phyloP scores from a whole-genome alignment of 2,888 invertebrate genomes.

The Crioceris asparagi region DNA sequence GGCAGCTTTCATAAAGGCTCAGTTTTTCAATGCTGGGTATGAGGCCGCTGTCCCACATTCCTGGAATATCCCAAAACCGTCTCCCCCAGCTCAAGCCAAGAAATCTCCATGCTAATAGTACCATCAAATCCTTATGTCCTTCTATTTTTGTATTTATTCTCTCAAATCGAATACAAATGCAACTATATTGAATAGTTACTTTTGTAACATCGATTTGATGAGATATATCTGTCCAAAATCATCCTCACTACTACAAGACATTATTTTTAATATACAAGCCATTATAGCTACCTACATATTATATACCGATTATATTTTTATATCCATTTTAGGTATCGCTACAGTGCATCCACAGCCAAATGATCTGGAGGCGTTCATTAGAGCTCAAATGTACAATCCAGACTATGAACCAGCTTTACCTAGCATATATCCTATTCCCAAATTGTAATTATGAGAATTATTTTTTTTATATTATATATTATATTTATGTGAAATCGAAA shows the following conservation, averaged over 20 bases:
- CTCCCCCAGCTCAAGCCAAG: slow-evolving; percentile 57
- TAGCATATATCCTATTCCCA: slow-evolving; percentile 49
- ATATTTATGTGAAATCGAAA: slow-evolving; percentile 1
- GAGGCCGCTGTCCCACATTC: slow-evolving; percentile 16
- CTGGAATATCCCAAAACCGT: neutral
- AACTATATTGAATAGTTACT: too few species aligned
- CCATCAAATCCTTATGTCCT: neutral
- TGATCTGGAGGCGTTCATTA: slow-evolving; percentile 61
- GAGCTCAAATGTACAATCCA: slow-evolving; percentile 71
- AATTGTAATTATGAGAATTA: slow-evolving; percentile 11
- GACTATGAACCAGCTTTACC: slow-evolving; percentile 60
- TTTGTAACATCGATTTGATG: too few species aligned
- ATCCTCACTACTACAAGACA: too few species aligned
- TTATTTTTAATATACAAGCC: too few species aligned
- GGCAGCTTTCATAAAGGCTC: slow-evolving; percentile 62
- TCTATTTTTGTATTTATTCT: neutral
- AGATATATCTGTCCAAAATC: too few species aligned
- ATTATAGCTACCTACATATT: neutral
- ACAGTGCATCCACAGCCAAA: slow-evolving; percentile 68
- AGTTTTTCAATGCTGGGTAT: slow-evolving; percentile 69
- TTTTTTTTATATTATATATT: neutral
- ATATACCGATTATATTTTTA: slow-evolving; percentile 13
- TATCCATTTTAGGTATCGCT: slow-evolving; percentile 64
- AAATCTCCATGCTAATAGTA: slow-evolving; percentile 53
- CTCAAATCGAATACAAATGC: too few species aligned